Conservation (phyloP, 2,113 vertebrate genomes). For the Chaetura pelagica region DNA sequence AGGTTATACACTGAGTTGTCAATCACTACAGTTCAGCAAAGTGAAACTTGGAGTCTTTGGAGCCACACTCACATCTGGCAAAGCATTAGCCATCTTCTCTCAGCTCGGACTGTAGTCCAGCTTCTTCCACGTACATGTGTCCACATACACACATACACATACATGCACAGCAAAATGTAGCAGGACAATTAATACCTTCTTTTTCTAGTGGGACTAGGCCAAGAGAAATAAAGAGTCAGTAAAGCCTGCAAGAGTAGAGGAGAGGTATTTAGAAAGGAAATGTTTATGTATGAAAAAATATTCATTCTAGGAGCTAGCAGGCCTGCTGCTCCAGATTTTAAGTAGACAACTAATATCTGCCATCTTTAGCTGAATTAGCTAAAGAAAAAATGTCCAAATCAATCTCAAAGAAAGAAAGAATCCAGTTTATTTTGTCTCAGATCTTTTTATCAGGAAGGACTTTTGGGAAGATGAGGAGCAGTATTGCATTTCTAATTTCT, state of each 20-base stretch:
- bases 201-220: background rate
- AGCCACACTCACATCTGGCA: background rate
- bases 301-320: background rate
- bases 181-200: background rate
- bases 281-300: accelerated
- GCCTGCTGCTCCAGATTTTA: background rate
- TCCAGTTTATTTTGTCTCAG: background rate
- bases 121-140: background rate
- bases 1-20: background rate
- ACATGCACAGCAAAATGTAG: background rate
- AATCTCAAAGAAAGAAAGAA: background rate
- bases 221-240: background rate
- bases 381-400: background rate
- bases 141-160: background rate
- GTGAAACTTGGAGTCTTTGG: background rate
- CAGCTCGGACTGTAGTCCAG: background rate
- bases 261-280: background rate
- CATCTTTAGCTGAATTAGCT: background rate
- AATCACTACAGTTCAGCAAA: background rate
- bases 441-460: background rate
- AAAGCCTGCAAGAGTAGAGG: background rate
- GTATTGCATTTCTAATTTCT: background rate
- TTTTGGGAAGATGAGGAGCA: background rate
- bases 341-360: background rate
- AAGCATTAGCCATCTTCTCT: accelerated